phyloP scores from a whole-genome alignment of 2,888 invertebrate species.

The Drosophila tanythrix region DNA sequence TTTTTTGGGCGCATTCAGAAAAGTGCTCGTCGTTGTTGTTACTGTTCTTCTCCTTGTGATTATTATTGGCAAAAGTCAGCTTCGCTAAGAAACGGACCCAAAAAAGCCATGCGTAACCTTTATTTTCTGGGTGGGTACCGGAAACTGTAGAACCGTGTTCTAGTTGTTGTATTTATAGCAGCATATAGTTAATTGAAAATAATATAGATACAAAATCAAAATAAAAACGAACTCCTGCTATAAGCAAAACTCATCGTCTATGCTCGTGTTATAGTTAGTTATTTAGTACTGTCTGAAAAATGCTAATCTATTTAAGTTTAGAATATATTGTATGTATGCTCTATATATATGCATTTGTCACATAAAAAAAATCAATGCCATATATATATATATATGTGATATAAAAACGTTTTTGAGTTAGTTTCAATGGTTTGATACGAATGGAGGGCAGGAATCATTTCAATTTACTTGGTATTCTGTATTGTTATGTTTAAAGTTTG shows the following conservation, averaged over 20 bases:
- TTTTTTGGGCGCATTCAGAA: constrained; percentile 26
- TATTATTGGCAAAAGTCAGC: constrained; percentile 29
- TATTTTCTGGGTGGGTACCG: constrained; percentile 40
- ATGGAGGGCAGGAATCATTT: constrained; percentile 84
- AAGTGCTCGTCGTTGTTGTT: constrained; percentile 34
- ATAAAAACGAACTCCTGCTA: constrained; percentile 38
- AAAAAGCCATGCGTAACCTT: constrained; percentile 26
- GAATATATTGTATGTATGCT: constrained; percentile 42
- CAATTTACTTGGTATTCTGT: constrained; percentile 78
- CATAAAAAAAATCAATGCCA: constrained; percentile 71
- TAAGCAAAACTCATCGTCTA: constrained; percentile 46
- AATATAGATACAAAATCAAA: background rate
- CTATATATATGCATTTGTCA: constrained; percentile 57
- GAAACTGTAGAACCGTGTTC: constrained; percentile 44
- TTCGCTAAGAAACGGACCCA: constrained; percentile 29
- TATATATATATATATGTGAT: constrained; percentile 61
- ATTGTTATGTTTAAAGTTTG: constrained; percentile 48
- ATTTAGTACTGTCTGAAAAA: constrained; percentile 48
- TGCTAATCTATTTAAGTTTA: constrained; percentile 54
- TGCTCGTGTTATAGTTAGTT: constrained; percentile 30
- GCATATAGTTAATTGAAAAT: constrained; percentile 3
- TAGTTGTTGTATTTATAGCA: constrained; percentile 25
- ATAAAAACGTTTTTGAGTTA: constrained; percentile 76
- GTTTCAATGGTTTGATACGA: constrained; percentile 80
- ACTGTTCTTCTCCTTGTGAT: constrained; percentile 10